Evolutionary conservation across 2,113 vertebrate genomes (phyloP), one percentile per base, ranked within the genome.

Genomic region (Lates calcarifer): DNA sequence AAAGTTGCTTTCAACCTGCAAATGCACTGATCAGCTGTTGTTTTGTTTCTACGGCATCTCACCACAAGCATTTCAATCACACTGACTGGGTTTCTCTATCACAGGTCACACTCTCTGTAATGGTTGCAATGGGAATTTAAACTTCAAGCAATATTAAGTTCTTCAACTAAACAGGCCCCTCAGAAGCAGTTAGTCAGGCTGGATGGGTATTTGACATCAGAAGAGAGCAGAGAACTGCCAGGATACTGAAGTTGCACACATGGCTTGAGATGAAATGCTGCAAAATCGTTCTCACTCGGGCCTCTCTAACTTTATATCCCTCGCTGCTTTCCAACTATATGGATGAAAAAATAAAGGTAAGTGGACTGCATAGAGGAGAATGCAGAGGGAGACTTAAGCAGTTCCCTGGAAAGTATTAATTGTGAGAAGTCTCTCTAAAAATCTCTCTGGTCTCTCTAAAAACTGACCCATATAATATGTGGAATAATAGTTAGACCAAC

Each of bases 401-500:
- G 61, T 17, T 60, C 20, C 41, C 13, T 14, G n/a, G 28, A 20
- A 79, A 67, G 39, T 43, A 55, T 17, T 49, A 37, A 56, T 26
- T 35, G 41, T 39, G 28, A 64, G 13, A 26, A 77, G 6, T 41
- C 4, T 7, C 55, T 26, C 29, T 35, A 13, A 53, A n/a, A n/a
- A n/a, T n/a, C n/a, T n/a, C n/a, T n/a, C n/a, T n/a, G n/a, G n/a
- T n/a, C n/a, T 47, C n/a, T 28, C 2, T 39, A 49, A 58, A 4
- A 64, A 14, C 3, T 76, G 10, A 68, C 22, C 11, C 18, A 51
- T n/a, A 75, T 53, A 35, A 72, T 24, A 22, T 35, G 37, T 4
- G 12, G 22, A 78, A n/a, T 43, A 77, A 55, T 17, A 67, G 64
- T 60, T 60, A 47, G 22, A 86, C 53, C 62, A 61, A 56, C 65